A percentile compares a stretch with the other conserved stretches of the same genome.
These are phyloP conservation scores for Drosophila melanosoma DNA, from an alignment of 2,888 invertebrate genomes.

Conservation along the genomic window DNA sequence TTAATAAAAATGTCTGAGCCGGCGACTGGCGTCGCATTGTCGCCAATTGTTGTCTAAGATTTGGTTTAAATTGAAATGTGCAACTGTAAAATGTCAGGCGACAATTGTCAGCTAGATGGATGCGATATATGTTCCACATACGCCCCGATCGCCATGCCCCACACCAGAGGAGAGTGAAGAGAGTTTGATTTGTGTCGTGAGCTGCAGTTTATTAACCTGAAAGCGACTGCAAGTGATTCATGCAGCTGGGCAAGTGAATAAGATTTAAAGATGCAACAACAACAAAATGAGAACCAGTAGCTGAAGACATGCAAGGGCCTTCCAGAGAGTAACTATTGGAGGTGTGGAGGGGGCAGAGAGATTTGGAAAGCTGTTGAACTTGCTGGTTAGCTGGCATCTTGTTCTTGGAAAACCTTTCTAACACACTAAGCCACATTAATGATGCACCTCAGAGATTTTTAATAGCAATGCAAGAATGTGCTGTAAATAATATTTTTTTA, in stretches of 20 bases:
- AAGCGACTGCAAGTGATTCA: slow-evolving; percentile 39
- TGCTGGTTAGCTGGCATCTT: slow-evolving; percentile 15
- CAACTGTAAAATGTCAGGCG: slow-evolving; percentile 82
- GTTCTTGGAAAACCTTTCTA: slow-evolving; percentile 18
- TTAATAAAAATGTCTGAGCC: background rate
- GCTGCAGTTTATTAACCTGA: slow-evolving; percentile 61
- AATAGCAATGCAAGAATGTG: background rate
- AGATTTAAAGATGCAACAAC: slow-evolving; percentile 12
- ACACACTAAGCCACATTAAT: slow-evolving; percentile 3
- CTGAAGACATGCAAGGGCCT: slow-evolving; percentile 5
- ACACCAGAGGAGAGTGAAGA: background rate
- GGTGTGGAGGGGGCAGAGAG: background rate
- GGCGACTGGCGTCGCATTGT: slow-evolving; percentile 57
- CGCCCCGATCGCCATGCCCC: slow-evolving; percentile 53
- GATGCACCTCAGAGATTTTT: background rate
- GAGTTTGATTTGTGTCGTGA: background rate
- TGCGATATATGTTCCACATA: slow-evolving; percentile 68
- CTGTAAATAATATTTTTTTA: slow-evolving; percentile 1
- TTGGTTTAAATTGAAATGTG: slow-evolving; percentile 83
- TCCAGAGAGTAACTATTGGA: slow-evolving; percentile 1
- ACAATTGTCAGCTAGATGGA: slow-evolving; percentile 79
- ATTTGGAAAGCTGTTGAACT: slow-evolving; percentile 27
- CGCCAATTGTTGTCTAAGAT: slow-evolving; percentile 61
- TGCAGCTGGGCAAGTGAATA: slow-evolving; percentile 15
- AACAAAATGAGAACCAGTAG: slow-evolving; percentile 17